Conservation (phyloP, 2,797 vertebrate genomes). For the Distichodus sexfasciatus region DNA sequence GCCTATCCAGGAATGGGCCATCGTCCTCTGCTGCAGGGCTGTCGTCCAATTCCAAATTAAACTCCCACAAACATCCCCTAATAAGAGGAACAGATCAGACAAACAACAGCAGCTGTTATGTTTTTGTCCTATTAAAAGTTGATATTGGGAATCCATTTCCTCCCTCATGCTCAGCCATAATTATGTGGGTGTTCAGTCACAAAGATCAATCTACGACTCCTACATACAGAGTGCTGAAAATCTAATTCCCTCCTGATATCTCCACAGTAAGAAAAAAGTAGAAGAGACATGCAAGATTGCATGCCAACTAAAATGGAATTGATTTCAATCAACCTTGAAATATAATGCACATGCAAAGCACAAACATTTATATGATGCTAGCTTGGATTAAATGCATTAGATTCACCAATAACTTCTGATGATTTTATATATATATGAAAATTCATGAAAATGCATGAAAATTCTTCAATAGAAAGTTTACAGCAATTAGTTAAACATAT, state of each 20-base stretch:
- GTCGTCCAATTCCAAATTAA: conserved; percentile 15
- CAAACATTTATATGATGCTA: too few relatives aligned
- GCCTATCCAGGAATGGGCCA: conserved; percentile 45
- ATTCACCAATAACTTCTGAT: too few relatives aligned
- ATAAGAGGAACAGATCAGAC: conserved; percentile 23
- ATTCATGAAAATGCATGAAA: too few relatives aligned
- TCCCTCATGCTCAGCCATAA: neutral
- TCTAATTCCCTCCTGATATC: neutral
- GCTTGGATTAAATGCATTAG: too few relatives aligned
- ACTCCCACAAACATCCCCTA: conserved; percentile 17
- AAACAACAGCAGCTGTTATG: neutral
- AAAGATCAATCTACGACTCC: conserved; percentile 9
- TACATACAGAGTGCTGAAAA: conserved; percentile 18
- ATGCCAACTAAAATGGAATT: too few relatives aligned
- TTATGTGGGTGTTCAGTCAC: conserved; percentile 16
- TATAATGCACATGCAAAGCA: too few relatives aligned
- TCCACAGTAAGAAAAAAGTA: neutral
- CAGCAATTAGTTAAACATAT: too few relatives aligned
- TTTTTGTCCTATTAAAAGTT: conserved; percentile 6
- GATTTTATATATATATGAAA: too few relatives aligned
- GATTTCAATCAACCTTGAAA: too few relatives aligned
- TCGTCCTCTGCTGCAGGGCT: conserved; percentile 23
- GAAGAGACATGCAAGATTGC: too few relatives aligned
- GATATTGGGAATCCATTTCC: conserved; percentile 7
- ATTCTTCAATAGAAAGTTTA: too few relatives aligned